These are phyloP conservation scores for Aptenodytes patagonicus DNA, from an alignment of 2,113 vertebrate genomes.

Conservation along the genomic window DNA sequence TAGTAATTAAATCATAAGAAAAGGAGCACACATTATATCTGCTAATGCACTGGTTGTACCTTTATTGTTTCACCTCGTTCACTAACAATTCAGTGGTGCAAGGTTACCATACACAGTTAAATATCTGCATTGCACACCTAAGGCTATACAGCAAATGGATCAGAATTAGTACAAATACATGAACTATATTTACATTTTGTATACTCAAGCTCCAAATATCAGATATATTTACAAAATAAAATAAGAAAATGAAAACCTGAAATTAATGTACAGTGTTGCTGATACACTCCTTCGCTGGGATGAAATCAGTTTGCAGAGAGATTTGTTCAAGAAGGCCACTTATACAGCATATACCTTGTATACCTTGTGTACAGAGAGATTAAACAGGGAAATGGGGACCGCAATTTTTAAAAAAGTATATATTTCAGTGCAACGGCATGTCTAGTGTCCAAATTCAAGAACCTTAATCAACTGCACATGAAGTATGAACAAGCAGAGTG, in stretches of 20 bases:
- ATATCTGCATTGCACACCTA: slow-evolving; percentile 97
- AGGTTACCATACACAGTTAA: slow-evolving; percentile 98
- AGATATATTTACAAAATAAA: slow-evolving; percentile 99
- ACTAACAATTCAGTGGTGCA: slow-evolving; percentile 95
- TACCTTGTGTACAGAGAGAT: slow-evolving; percentile 23
- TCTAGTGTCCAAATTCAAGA: neutral
- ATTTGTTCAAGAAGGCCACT: slow-evolving; percentile 78
- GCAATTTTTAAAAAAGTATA: neutral
- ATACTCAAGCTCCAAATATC: slow-evolving; percentile 96
- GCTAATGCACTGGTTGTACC: slow-evolving; percentile 89
- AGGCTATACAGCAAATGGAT: slow-evolving; percentile 98
- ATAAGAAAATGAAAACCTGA: slow-evolving; percentile 92
- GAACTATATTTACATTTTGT: slow-evolving; percentile 99
- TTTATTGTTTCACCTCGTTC: slow-evolving; percentile 97
- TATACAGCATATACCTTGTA: slow-evolving; percentile 57
- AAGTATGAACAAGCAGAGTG: neutral
- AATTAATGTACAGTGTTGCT: slow-evolving; percentile 90
- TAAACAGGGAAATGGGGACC: neutral
- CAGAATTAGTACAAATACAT: slow-evolving; percentile 99
- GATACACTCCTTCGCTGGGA: slow-evolving; percentile 76
- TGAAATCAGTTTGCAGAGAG: slow-evolving; percentile 72
- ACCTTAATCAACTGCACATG: neutral
- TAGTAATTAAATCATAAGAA: neutral
- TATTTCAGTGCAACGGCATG: neutral
- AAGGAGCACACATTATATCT: neutral